Base-by-base conservation (phyloP, 2,888 invertebrate species). In the Coecobrya sp. region DNA sequence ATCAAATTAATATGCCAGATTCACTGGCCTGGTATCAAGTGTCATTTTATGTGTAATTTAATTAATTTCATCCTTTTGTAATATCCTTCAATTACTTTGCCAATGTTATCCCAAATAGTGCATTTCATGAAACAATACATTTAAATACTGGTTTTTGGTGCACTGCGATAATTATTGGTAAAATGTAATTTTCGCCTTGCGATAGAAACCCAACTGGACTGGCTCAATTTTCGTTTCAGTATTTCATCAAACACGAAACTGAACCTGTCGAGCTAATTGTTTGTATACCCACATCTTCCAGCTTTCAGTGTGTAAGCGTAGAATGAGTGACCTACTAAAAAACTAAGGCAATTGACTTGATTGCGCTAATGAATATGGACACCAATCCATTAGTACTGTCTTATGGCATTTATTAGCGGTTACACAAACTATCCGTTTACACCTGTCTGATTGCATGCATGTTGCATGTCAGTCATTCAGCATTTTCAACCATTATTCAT, bases 271-370 rank as follows among this genome's bases (percentile, higher is more conserved):
- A 59, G 59, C 59, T 19, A 19, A 59, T 5, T 7, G 19, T 8
- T 5, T 7, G 19, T 8, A 62, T 11, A 25, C 62, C 7, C 19
- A 62, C 62, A 62, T 62, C 22, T 62, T 62, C 62, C 62, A 62
- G 62, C 10, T n/a, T 62, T 25, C 25, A 1, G 10, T 25, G 8
- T 25, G 62, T 62, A 11, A 25, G 10, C 62, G 36, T 36, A 2
- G 36, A 7, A 62, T 30, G 25, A 68, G 13, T 68, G 68, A 68
- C 68, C 68, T 68, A 68, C 68, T 68, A 68, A 68, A 68, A 68
- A 65, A n/a, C 19, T 11, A 65, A 65, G 68, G 68, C 30, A 68
- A 68, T 30, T 30, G 68, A 68, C 30, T 68, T 16, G 2, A 13
- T 16, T 68, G 25, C 16, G 68, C 68, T 68, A 30, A 68, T 68